Evolutionary conservation across 2,113 vertebrate genomes (phyloP), one percentile per base, ranked within the genome.

Genomic region (Strix aluco): DNA sequence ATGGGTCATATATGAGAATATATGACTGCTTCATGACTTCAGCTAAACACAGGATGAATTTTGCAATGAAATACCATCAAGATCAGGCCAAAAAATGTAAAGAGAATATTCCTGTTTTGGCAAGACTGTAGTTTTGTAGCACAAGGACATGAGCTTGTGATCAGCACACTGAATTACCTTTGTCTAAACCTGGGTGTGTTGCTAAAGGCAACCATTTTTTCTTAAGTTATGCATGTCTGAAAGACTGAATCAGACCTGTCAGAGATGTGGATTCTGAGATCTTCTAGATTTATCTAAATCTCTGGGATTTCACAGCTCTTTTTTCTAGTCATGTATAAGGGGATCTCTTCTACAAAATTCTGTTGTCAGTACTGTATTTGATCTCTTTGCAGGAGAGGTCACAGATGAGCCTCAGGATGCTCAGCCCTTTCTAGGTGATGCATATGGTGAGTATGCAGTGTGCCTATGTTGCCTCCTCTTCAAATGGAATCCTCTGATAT

Each of bases 191-290:
- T 85, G 79, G 23, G 18, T 67, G 25, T 61, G 52, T 93, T 92
- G 87, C 73, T 74, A 90, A 91, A 96, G 89, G 70, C 81, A 95
- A 59, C 72, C 72, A 23, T 38, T 75, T 81, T 47, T 78, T 81
- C 55, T 62, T 58, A 69, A 80, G 61, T 85, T 92, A 66, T 23
- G 42, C n/a, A 62, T 3, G 6, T 81, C 42, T 66, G 55, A 88
- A 81, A 52, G 52, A 46, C 38, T 96, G 83, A 92, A 63, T 92
- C 83, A 94, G 72, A 65, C 59, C 82, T 58, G 51, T 75, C 55
- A 81, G 51, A 81, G 59, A 84, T 54, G 46, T 47, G 42, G 59
- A 71, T 83, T 72, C 36, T 12, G n/a, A 77, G 8, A 73, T 79
- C 20, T 49, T 86, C 54, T 82, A 66, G 85, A 66, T 82, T 70